These are phyloP conservation scores for Mamestra brassicae DNA, from an alignment of 2,888 invertebrate genomes.

Conservation along the genomic window DNA sequence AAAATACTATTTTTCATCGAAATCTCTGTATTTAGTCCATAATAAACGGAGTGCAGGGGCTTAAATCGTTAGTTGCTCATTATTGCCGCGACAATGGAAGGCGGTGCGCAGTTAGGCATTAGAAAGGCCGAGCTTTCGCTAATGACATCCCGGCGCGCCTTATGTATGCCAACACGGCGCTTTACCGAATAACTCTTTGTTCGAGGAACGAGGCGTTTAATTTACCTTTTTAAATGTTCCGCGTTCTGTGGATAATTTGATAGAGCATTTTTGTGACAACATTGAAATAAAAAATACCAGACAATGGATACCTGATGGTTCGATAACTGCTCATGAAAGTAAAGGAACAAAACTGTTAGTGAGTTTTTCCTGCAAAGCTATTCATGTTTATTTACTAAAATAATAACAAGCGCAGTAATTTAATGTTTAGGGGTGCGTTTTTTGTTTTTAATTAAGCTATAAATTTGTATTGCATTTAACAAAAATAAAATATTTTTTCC, in stretches of 20 bases:
- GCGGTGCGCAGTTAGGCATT: slow-evolving; percentile 88
- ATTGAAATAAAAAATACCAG: slow-evolving; percentile 22
- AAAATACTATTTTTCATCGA: slow-evolving; percentile 50
- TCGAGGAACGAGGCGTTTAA: slow-evolving; percentile 69
- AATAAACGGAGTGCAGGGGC: slow-evolving; percentile 73
- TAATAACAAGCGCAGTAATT: background rate
- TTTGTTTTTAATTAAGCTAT: too few species aligned
- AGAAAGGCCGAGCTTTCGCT: slow-evolving; percentile 88
- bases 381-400: background rate
- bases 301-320: slow-evolving; percentile 27
- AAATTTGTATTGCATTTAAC: too few species aligned
- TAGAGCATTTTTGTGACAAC: slow-evolving; percentile 51
- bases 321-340: slow-evolving; percentile 15
- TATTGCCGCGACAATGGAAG: slow-evolving; percentile 86
- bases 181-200: slow-evolving; percentile 87
- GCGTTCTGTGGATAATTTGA: slow-evolving; percentile 61
- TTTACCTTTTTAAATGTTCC: slow-evolving; percentile 68
- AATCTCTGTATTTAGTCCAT: slow-evolving; percentile 58
- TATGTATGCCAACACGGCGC: slow-evolving; percentile 76
- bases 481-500: background rate
- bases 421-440: too few species aligned
- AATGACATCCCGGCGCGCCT: slow-evolving; percentile 87
- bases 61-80: slow-evolving; percentile 89
- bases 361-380: background rate
- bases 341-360: background rate